Evolutionary conservation across 2,888 invertebrate genomes (phyloP).

Genomic region (Physocephala rufipes): DNA sequence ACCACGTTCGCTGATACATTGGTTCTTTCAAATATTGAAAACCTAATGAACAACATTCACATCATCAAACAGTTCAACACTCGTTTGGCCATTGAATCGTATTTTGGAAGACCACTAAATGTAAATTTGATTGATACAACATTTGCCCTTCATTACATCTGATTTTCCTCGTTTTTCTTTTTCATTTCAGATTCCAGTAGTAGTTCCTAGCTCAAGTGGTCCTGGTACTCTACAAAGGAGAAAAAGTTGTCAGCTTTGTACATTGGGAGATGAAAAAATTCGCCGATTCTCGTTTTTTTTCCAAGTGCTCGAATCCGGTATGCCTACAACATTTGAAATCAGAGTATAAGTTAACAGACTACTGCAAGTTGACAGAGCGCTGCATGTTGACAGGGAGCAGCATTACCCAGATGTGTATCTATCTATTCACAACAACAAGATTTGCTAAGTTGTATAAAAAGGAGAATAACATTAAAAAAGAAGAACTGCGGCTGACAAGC

Average conservation of each 20-base stretch:
- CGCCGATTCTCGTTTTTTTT: slow-evolving; percentile 35
- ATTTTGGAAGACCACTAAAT: slow-evolving; percentile 37
- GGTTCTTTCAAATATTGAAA: slow-evolving; percentile 20
- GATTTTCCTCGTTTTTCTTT: slow-evolving; percentile 27
- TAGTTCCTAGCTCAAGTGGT: slow-evolving; percentile 33
- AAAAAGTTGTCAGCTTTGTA: slow-evolving; percentile 36
- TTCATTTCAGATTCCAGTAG: slow-evolving; percentile 33
- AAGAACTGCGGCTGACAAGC: no score
- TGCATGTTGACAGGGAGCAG: no score
- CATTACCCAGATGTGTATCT: no score
- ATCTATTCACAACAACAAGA: no score
- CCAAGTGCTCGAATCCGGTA: slow-evolving; percentile 33
- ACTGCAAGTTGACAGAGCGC: no score
- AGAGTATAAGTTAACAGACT: no score
- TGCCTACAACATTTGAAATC: slow-evolving; percentile 33
- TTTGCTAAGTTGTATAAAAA: no score
- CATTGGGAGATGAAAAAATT: slow-evolving; percentile 34
- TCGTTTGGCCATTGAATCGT: slow-evolving; percentile 38
- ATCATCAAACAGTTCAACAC: neutral
- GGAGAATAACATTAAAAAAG: no score
- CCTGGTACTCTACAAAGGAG: slow-evolving; percentile 32
- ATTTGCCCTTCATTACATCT: slow-evolving; percentile 25
- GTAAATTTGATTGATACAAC: slow-evolving; percentile 35
- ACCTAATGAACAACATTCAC: slow-evolving; percentile 1
- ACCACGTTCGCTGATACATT: slow-evolving; percentile 8